Percentiles rank a stretch among this genome's conserved stretches.
Evolutionary conservation across 2,113 vertebrate species (phyloP).

Genomic region (Zeus faber): DNA sequence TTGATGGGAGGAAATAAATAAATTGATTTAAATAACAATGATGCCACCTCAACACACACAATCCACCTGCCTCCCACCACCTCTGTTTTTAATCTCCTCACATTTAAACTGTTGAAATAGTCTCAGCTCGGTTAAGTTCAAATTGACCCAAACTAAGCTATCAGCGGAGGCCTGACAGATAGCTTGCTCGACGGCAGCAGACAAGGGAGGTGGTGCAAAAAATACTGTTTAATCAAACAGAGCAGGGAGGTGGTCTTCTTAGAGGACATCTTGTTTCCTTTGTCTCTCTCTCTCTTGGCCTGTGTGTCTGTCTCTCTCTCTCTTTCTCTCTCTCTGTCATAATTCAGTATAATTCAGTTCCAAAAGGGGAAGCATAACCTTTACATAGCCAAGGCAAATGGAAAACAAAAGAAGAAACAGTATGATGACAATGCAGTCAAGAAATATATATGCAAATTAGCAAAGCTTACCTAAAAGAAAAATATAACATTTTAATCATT

Average conservation of each 20-base stretch:
- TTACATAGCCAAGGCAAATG: too few relatives aligned
- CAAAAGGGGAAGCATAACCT: too few relatives aligned
- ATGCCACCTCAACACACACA: too few relatives aligned
- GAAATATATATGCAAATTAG: too few relatives aligned
- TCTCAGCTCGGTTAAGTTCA: slow-evolving; percentile 72
- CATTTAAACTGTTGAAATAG: slow-evolving; percentile 72
- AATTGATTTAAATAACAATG: too few relatives aligned
- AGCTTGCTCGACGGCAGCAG: slow-evolving; percentile 64
- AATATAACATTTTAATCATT: too few relatives aligned
- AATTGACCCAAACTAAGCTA: slow-evolving; percentile 67
- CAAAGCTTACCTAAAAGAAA: too few relatives aligned
- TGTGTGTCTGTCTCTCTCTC: slow-evolving; percentile 19
- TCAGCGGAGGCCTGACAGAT: slow-evolving; percentile 63
- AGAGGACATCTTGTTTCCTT: slow-evolving; percentile 11
- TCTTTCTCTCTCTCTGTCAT: slow-evolving; percentile 36
- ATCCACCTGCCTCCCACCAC: too few relatives aligned
- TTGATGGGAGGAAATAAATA: too few relatives aligned
- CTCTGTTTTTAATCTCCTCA: slow-evolving; percentile 71
- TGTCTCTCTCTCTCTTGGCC: background rate
- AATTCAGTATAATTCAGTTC: too few relatives aligned
- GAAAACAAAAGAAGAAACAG: too few relatives aligned
- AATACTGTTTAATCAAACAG: slow-evolving; percentile 60
- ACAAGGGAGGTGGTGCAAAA: slow-evolving; percentile 53
- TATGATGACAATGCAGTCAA: too few relatives aligned
- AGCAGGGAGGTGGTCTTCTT: slow-evolving; percentile 30